Base-by-base conservation (phyloP, 2,888 invertebrate species). In the Euproctis similis region DNA sequence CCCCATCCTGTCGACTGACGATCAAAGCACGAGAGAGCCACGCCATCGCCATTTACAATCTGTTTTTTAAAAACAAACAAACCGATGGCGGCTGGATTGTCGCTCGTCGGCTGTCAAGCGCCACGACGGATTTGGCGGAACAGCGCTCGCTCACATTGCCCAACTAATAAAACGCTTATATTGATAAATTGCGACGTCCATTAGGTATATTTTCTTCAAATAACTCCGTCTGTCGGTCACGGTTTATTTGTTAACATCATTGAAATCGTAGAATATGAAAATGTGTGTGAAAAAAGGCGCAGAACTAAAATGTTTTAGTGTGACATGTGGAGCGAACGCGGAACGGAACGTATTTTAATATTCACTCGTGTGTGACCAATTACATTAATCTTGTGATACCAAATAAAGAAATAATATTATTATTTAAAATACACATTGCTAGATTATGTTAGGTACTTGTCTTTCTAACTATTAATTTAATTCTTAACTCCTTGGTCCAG, bases 81-180 rank as follows among this genome's bases (percentile, higher is more conserved):
- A n/a, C n/a, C n/a, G n/a, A n/a, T n/a, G n/a, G n/a, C n/a, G n/a
- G 39, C 51, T 46, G 43, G 48, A 28, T 50, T 50, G 51, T 50
- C 47, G 34, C 31, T 42, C 43, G 40, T 34, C 34, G 36, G 43
- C 57, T 63, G 72, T 70, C 71, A 60, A 36, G 44, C 56, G 34
- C 26, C 51, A 44, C 60, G 69, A 71, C 56, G 56, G 50, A 72
- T 68, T 55, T 65, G 62, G 61, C 73, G 69, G 67, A 70, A 71
- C 75, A 59, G 56, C 56, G 55, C 46, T 39, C 38, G 56, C 53
- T 48, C 49, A 39, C 53, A 42, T 54, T 52, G 50, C 50, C 39
- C 52, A 46, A 50, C 59, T 60, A 76, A 76, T 78, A 78, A 77
- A 78, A 73, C 75, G 68, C 62, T 74, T 70, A 62, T 57, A 46